Evolutionary conservation across 2,797 vertebrate species (phyloP).

Genomic region (Xenopus petersii): DNA sequence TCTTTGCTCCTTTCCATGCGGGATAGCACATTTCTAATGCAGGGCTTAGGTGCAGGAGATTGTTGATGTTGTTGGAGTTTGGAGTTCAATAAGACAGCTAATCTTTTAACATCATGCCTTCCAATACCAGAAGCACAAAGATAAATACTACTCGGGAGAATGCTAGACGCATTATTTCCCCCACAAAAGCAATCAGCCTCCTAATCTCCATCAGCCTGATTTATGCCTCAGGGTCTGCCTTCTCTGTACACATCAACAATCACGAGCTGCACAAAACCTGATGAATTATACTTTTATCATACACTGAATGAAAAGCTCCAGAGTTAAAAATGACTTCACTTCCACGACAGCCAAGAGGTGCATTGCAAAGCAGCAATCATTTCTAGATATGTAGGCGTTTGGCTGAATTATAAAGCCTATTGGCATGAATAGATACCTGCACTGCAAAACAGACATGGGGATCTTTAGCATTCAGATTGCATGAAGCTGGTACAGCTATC

Average conservation of each 20-base stretch:
- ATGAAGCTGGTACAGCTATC: neutral
- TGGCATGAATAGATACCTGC: neutral
- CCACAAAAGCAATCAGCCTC: constrained; percentile 41
- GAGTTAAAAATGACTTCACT: constrained; percentile 36
- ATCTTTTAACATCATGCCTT: constrained; percentile 47
- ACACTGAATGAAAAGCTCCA: constrained; percentile 40
- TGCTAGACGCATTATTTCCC: constrained; percentile 45
- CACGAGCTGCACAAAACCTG: constrained; percentile 38
- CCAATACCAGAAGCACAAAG: constrained; percentile 43
- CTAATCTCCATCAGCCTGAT: constrained; percentile 48
- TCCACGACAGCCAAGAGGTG: constrained; percentile 22
- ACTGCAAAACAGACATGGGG: neutral
- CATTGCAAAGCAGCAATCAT: constrained; percentile 33
- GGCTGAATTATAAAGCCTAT: neutral
- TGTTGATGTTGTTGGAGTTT: constrained; percentile 48
- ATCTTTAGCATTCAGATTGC: constrained; percentile 1
- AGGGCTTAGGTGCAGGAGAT: constrained; percentile 39
- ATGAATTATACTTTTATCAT: constrained; percentile 48
- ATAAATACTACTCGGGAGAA: constrained; percentile 49
- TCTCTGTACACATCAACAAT: constrained; percentile 44
- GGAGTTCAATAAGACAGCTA: constrained; percentile 49
- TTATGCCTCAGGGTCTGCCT: constrained; percentile 46
- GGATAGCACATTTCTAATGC: constrained; percentile 38
- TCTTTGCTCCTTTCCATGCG: constrained; percentile 34
- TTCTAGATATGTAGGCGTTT: constrained; percentile 25